These are phyloP conservation scores for Serilophus lunatus DNA, from an alignment of 2,113 vertebrate genomes.

Conservation along the genomic window DNA sequence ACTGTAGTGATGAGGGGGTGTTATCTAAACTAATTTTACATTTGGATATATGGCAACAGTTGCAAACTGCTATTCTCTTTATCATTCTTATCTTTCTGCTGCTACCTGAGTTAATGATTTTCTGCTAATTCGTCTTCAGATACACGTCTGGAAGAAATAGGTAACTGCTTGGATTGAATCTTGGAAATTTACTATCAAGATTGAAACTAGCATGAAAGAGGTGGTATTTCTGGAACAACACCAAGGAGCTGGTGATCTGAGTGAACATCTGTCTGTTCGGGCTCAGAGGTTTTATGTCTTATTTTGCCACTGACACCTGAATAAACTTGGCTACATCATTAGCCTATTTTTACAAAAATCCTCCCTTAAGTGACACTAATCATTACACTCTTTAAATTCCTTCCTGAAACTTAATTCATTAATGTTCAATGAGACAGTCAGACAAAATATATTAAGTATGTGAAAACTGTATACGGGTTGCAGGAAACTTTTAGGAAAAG, in stretches of 20 bases:
- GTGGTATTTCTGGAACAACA: not conserved
- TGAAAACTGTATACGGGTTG: not conserved
- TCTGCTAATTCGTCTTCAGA: not conserved
- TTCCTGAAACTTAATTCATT: not conserved
- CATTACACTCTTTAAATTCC: not conserved
- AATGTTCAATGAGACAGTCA: not conserved
- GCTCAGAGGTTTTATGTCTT: not conserved
- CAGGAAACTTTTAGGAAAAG: not conserved
- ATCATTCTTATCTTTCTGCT: not conserved
- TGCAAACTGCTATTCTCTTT: not conserved
- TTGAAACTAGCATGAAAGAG: not conserved
- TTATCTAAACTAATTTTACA: not conserved
- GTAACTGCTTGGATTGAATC: not conserved
- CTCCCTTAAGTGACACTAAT: not conserved
- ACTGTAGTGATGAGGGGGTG: not conserved
- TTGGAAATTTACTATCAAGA: not conserved
- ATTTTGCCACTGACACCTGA: not conserved
- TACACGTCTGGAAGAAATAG: not conserved
- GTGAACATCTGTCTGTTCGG: not conserved
- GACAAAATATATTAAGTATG: not conserved
- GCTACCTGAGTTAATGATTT: not conserved
- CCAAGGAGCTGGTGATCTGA: not conserved
- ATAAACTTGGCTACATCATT: not conserved
- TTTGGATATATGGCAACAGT: not conserved
- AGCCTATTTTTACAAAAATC: not conserved